A percentile compares a stretch with the other conserved stretches of the same genome.
phyloP scores from a whole-genome alignment of 2,113 vertebrate species.

The Gallinago jamesoni region DNA sequence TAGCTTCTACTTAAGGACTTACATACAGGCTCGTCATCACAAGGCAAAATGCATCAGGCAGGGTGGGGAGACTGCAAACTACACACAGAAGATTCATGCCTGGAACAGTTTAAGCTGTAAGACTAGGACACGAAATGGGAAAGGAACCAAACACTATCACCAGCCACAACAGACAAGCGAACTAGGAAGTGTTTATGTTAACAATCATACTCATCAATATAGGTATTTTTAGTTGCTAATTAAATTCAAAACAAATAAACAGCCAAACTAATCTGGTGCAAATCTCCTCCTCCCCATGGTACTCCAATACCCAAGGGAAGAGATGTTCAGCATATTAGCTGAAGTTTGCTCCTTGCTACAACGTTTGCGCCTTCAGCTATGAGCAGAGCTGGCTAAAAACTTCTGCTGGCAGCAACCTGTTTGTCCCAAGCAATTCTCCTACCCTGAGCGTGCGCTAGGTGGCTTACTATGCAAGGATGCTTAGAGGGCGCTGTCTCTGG shows the following conservation, averaged over 20 bases:
- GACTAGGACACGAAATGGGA: neutral
- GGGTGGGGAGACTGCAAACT: neutral
- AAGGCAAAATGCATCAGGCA: neutral
- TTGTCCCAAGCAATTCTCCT: neutral
- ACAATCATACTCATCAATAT: neutral
- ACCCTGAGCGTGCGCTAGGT: fast-evolving
- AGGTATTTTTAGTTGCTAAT: neutral
- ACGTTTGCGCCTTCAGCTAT: neutral
- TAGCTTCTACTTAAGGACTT: neutral
- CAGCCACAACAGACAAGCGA: neutral
- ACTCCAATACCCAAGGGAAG: neutral
- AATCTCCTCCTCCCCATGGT: neutral
- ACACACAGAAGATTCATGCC: neutral
- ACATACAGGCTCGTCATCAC: neutral
- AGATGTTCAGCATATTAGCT: neutral
- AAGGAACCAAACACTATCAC: neutral
- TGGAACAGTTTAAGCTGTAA: neutral
- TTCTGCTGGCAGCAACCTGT: neutral
- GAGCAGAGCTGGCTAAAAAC: neutral
- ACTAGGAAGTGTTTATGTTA: neutral
- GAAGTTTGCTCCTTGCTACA: neutral
- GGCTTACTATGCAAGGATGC: neutral
- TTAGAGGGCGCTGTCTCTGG: neutral
- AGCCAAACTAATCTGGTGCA: neutral
- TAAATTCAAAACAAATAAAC: neutral